Evolutionary conservation across 2,113 vertebrate genomes (phyloP).

Genomic region (Carollia perspicillata): DNA sequence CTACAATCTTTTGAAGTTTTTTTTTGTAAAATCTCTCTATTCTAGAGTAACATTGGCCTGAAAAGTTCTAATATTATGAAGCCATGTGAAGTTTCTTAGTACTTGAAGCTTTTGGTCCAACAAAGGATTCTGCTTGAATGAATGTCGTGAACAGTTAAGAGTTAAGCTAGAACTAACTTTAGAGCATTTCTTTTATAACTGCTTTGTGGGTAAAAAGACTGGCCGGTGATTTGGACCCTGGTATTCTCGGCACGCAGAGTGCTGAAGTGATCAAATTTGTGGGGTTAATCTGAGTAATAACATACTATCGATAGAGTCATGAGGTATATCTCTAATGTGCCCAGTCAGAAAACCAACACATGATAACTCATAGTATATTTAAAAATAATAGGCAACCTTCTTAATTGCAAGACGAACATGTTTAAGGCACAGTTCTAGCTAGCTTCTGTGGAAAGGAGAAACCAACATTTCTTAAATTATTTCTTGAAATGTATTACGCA

Average conservation of each 20-base stretch:
- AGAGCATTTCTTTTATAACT: slow-evolving; percentile 35
- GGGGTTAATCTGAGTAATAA: background rate
- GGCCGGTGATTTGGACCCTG: background rate
- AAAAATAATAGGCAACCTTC: background rate
- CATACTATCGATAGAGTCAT: background rate
- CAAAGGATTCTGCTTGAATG: background rate
- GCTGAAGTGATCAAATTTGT: background rate
- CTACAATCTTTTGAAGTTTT: background rate
- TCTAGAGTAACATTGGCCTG: background rate
- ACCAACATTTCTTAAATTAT: background rate
- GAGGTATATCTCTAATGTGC: background rate
- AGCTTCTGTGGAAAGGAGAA: background rate
- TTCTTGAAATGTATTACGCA: slow-evolving; percentile 5
- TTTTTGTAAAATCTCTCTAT: background rate
- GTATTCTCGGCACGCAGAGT: background rate
- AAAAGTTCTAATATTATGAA: slow-evolving; percentile 19
- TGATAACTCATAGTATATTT: background rate
- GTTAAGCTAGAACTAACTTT: background rate
- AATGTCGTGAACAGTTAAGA: background rate
- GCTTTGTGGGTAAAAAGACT: background rate
- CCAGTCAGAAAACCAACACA: background rate
- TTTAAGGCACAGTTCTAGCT: background rate
- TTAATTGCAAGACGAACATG: background rate
- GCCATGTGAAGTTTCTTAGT: background rate
- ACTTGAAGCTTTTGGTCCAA: background rate